These are phyloP conservation scores for Leptonema lineaticorne DNA, from an alignment of 1,140 invertebrate genomes.

Conservation along the genomic window DNA sequence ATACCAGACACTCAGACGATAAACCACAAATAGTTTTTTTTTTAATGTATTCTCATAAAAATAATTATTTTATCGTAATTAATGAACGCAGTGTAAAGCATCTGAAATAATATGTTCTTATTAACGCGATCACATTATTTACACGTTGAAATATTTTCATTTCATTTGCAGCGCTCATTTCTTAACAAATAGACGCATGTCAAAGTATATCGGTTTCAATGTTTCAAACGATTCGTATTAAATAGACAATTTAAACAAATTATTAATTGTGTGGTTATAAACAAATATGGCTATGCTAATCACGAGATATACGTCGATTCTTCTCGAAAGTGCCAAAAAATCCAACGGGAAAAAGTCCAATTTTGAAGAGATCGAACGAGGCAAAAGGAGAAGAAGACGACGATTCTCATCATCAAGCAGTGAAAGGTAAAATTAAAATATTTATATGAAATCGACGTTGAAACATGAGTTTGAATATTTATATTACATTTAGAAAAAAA, in stretches of 20 bases:
- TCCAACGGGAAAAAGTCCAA: slow-evolving; percentile 43
- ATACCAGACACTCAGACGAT: too few relatives aligned
- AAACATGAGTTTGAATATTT: too few relatives aligned
- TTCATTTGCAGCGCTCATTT: neutral
- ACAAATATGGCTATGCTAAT: slow-evolving; percentile 49
- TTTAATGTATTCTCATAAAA: too few relatives aligned
- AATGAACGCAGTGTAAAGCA: too few relatives aligned
- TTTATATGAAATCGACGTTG: too few relatives aligned
- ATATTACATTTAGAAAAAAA: too few relatives aligned
- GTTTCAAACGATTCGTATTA: neutral
- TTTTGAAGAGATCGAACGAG: slow-evolving; percentile 21
- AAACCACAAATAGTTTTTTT: too few relatives aligned
- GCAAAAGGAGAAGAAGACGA: slow-evolving; percentile 24
- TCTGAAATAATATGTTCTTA: too few relatives aligned
- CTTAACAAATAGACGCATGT: slow-evolving; percentile 1
- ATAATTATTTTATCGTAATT: too few relatives aligned
- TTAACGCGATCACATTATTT: slow-evolving; percentile 2
- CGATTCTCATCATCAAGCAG: slow-evolving; percentile 37
- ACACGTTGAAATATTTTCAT: slow-evolving; percentile 15
- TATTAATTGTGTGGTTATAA: slow-evolving; percentile 5
- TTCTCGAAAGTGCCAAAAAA: slow-evolving; percentile 53
- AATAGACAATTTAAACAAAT: neutral
- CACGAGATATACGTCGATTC: slow-evolving; percentile 54
- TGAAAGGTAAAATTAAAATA: slow-evolving; percentile 40
- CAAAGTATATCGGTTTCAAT: neutral